Evolutionary conservation across 2,888 invertebrate species (phyloP), one percentile per base, ranked within the genome.

Genomic region (Ernsta delagoae): DNA sequence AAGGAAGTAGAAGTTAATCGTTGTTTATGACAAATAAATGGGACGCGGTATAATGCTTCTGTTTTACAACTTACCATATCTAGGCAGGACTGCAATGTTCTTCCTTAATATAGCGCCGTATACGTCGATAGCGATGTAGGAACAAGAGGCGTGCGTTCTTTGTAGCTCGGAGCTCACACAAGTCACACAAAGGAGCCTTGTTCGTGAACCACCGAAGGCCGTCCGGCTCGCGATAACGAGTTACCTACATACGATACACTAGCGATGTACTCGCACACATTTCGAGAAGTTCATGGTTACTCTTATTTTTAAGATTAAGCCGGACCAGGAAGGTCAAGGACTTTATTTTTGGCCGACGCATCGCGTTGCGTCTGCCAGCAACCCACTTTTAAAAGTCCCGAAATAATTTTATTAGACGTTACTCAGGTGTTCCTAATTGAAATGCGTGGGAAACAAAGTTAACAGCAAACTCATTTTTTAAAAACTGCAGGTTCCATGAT

Each of bases 161-260:
- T 50, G 59, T 31, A 57, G 69, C 65, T 34, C 69, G 73, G 65
- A 75, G 59, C 71, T 63, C 78, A 80, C 72, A 75, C 87, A 90
- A 90, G 88, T 63, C 78, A 80, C 72, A 75, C 87, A 90, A 90
- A 88, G 90, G 81, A 80, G 81, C 91, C 92, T 92, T 91, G 91
- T 86, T 90, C 90, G 83, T 91, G 89, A 90, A 90, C 90, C 85
- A 85, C 77, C 81, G 92, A 93, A 93, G 92, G 92, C 83, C 92
- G 82, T 76, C 90, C 79, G 80, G 83, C 90, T 78, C 80, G 83
- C 81, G 83, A 82, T 84, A 82, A 83, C 88, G 81, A 81, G 87
- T 87, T 87, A 75, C 75, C 83, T 83, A 83, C 82, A 24, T 24
- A 24, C 24, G 24, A 81, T 86, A 81, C 83, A 83, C 81, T 79